Conservation (phyloP, 2,113 vertebrate genomes). For the Corydoras maculifer region DNA sequence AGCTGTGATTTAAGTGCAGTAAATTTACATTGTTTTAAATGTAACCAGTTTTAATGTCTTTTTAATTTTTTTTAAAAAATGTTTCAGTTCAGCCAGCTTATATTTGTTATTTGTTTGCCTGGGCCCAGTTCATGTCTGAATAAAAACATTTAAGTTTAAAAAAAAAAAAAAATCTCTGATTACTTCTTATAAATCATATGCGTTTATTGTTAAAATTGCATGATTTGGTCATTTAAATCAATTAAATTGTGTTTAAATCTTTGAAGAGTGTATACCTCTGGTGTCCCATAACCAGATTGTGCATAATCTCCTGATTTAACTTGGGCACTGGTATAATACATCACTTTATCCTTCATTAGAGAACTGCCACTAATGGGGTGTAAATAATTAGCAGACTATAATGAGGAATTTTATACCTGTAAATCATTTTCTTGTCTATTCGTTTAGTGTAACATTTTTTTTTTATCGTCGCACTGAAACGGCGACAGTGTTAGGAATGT, state of each 20-base stretch:
- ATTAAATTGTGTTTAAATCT: not conserved
- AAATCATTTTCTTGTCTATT: conserved; percentile 67
- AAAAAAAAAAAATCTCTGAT: too few relatives aligned
- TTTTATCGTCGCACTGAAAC: conserved; percentile 47
- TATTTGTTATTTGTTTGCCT: not conserved
- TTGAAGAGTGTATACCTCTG: not conserved
- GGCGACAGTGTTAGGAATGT: conserved; percentile 46
- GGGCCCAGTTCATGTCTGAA: not conserved
- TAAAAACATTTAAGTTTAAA: too few relatives aligned
- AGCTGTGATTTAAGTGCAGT: conserved; percentile 1
- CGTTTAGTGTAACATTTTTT: conserved; percentile 36
- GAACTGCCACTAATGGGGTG: conserved; percentile 75
- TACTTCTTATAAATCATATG: too few relatives aligned
- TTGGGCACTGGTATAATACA: conserved; percentile 60
- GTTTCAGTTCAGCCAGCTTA: not conserved
- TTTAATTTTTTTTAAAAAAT: conserved; percentile 8
- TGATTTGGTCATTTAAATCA: too few relatives aligned
- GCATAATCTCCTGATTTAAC: conserved; percentile 45
- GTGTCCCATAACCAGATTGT: not conserved
- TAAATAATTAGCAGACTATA: conserved; percentile 76
- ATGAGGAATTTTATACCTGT: conserved; percentile 73
- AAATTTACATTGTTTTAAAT: conserved; percentile 70
- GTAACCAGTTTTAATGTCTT: conserved; percentile 33
- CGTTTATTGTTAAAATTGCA: too few relatives aligned
- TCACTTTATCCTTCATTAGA: conserved; percentile 70